Percentiles rank a stretch among this genome's conserved stretches.
These are phyloP conservation scores for Gambusia yucatana DNA, from an alignment of 2,797 vertebrate species.

Conservation along the genomic window DNA sequence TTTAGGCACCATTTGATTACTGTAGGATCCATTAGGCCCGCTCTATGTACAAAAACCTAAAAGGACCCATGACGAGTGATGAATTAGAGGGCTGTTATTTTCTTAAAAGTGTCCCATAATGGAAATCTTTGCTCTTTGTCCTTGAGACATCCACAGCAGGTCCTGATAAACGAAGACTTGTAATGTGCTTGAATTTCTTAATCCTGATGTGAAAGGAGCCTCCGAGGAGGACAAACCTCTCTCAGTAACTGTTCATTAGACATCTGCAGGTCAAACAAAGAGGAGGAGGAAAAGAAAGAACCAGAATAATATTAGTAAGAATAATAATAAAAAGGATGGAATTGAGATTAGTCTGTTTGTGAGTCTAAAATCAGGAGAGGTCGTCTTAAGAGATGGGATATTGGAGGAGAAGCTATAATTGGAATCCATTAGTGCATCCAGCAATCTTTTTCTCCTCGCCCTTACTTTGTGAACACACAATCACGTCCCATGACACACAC, in stretches of 20 bases:
- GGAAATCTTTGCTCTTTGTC: constrained; percentile 45
- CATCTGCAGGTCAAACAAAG: constrained; percentile 42
- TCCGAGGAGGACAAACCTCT: constrained; percentile 30
- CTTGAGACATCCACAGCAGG: constrained; percentile 24
- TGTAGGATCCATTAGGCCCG: constrained; percentile 15
- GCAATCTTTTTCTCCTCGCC: constrained; percentile 52
- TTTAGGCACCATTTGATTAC: constrained; percentile 32
- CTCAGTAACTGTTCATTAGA: constrained; percentile 36
- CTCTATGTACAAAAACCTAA: constrained; percentile 25
- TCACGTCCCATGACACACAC: constrained; percentile 33
- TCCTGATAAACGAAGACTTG: constrained; percentile 51
- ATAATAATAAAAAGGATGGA: constrained; percentile 23
- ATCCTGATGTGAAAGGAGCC: constrained; percentile 44
- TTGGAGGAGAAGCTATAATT: constrained; percentile 30
- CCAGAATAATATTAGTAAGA: constrained; percentile 1
- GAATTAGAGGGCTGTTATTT: constrained; percentile 37
- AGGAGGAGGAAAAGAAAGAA: constrained; percentile 26
- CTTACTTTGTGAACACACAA: constrained; percentile 54
- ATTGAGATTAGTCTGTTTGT: constrained; percentile 60
- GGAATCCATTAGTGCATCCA: constrained; percentile 66
- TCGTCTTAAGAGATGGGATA: constrained; percentile 41
- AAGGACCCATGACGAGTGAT: constrained; percentile 37
- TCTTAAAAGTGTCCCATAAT: constrained; percentile 44
- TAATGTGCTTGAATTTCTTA: constrained; percentile 44
- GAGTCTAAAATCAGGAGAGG: constrained; percentile 52